Conservation (phyloP, 35 echinoderm and acorn worm species). For the Stichopus chloronotus region DNA sequence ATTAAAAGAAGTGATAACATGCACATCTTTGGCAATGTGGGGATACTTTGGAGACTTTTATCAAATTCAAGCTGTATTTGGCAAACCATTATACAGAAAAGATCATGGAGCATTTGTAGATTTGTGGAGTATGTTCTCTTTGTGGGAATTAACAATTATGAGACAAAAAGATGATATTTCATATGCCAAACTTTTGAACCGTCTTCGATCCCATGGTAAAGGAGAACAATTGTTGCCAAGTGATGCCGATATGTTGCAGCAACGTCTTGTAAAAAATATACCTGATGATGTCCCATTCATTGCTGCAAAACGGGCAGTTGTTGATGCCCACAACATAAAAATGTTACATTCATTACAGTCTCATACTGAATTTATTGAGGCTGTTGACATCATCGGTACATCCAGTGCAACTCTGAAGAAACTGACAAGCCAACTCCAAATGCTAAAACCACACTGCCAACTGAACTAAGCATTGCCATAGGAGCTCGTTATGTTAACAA, state of each 20-base stretch:
- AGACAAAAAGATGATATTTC: conserved; percentile 25
- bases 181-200: conserved; percentile 13
- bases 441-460: background rate
- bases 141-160: conserved; percentile 17
- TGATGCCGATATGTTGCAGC: background rate
- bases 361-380: background rate
- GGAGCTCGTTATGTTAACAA: conserved; percentile 71
- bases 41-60: conserved; percentile 52
- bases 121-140: background rate
- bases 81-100: background rate
- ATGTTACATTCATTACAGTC: background rate
- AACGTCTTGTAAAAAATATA: background rate
- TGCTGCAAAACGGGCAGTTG: conserved; percentile 5
- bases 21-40: background rate
- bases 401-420: background rate
- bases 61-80: conserved; percentile 3
- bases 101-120: background rate
- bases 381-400: background rate
- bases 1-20: background rate
- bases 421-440: background rate
- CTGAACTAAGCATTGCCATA: conserved; percentile 8
- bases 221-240: background rate
- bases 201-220: background rate
- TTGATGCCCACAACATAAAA: conserved; percentile 7
- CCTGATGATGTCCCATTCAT: conserved; percentile 6